Evolutionary conservation across 1,140 invertebrate genomes (phyloP).

Genomic region (Microplitis mediator): DNA sequence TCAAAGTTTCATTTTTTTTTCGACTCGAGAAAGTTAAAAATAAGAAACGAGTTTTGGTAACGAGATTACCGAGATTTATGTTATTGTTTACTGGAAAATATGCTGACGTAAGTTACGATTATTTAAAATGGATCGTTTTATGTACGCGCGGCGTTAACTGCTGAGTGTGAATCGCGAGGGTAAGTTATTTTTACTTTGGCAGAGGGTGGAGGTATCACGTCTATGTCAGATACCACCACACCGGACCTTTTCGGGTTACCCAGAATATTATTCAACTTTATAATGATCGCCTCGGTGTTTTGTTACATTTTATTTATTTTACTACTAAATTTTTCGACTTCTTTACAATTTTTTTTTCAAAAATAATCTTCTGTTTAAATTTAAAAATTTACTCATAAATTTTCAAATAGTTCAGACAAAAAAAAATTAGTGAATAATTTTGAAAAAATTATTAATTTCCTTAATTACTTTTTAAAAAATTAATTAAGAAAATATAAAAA

Average conservation of each 20-base stretch:
- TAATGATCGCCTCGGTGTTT: constrained; percentile 45
- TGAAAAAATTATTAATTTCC: too few relatives aligned
- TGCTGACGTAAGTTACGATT: constrained; percentile 26
- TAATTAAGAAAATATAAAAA: too few relatives aligned
- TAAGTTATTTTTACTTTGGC: constrained; percentile 57
- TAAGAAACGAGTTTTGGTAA: too few relatives aligned
- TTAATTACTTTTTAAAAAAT: too few relatives aligned
- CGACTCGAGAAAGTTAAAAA: too few relatives aligned
- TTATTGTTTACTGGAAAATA: constrained; percentile 4
- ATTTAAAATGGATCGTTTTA: constrained; percentile 24
- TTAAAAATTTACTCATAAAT: too few relatives aligned
- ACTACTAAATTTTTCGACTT: constrained; percentile 13
- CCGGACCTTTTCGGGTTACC: constrained; percentile 60
- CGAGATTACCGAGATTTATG: too few relatives aligned
- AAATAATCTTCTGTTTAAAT: too few relatives aligned
- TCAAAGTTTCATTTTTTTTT: too few relatives aligned
- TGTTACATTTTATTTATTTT: constrained; percentile 43
- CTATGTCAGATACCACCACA: constrained; percentile 27
- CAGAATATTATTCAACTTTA: constrained; percentile 32
- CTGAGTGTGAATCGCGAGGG: constrained; percentile 33
- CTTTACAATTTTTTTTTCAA: neutral
- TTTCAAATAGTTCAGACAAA: too few relatives aligned
- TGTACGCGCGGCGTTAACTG: constrained; percentile 16
- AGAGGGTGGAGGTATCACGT: constrained; percentile 27
- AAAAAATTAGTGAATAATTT: too few relatives aligned